Evolutionary conservation across 2,888 invertebrate species (phyloP).

Genomic region (Archips crataeganus): DNA sequence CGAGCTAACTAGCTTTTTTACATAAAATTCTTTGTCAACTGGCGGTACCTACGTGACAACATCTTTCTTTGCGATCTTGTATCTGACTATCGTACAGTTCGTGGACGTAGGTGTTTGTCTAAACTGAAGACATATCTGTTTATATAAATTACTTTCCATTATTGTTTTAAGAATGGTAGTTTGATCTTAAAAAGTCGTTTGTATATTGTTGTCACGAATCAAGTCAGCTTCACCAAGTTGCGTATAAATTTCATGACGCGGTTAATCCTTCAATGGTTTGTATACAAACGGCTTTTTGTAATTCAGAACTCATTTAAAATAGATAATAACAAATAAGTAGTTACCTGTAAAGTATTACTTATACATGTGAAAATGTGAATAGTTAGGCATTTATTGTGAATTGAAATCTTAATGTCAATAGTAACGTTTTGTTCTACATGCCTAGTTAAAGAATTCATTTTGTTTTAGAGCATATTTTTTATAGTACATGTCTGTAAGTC

Average conservation of each 20-base stretch:
- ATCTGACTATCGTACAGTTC: conserved; percentile 10
- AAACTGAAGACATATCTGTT: conserved; percentile 42
- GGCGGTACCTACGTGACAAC: conserved; percentile 35
- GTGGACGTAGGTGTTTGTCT: conserved; percentile 32
- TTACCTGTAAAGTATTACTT: conserved; percentile 76
- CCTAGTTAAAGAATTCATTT: not conserved
- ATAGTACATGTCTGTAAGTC: conserved; percentile 26
- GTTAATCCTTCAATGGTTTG: not conserved
- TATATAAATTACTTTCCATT: conserved; percentile 37
- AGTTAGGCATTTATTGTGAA: conserved; percentile 51
- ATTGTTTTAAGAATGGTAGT: conserved; percentile 24
- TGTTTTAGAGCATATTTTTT: conserved; percentile 34
- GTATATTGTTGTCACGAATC: not conserved
- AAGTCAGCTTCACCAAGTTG: not conserved
- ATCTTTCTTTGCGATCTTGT: conserved; percentile 10
- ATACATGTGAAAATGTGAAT: conserved; percentile 57
- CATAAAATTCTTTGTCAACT: conserved; percentile 47
- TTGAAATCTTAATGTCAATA: conserved; percentile 45
- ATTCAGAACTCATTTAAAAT: conserved; percentile 19
- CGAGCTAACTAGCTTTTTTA: conserved; percentile 48
- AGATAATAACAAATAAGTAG: conserved; percentile 53
- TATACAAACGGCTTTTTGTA: conserved; percentile 23
- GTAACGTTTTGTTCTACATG: conserved; percentile 13
- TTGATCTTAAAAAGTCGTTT: conserved; percentile 15
- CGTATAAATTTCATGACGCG: not conserved